A percentile compares a stretch with the other conserved stretches of the same genome.
These are phyloP conservation scores for Acrocyrtus sp. DNA, from an alignment of 2,888 invertebrate genomes.

Conservation along the genomic window DNA sequence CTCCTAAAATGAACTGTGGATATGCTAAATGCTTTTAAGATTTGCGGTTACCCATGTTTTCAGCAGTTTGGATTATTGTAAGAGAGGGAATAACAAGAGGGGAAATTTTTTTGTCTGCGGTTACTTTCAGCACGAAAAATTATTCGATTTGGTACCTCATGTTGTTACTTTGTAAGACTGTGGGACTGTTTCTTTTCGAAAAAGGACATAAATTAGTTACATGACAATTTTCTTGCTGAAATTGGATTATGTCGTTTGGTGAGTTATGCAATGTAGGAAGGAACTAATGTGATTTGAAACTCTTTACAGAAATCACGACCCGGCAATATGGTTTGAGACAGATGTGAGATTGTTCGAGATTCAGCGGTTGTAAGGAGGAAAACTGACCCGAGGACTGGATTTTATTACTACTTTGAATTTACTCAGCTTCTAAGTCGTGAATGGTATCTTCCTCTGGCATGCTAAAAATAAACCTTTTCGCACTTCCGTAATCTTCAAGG, in stretches of 20 bases:
- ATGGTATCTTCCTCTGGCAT: too few relatives aligned
- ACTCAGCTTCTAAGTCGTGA: too few relatives aligned
- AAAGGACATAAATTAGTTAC: too few relatives aligned
- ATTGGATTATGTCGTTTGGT: background rate
- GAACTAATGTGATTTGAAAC: background rate
- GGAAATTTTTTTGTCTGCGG: constrained; percentile 17
- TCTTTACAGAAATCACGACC: constrained; percentile 91
- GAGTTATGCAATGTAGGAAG: background rate
- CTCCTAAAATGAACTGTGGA: too few relatives aligned
- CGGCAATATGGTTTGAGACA: constrained; percentile 99
- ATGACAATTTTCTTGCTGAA: background rate
- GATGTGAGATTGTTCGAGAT: constrained; percentile 99
- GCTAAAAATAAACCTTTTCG: too few relatives aligned
- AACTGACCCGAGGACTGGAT: too few relatives aligned
- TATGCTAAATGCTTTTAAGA: too few relatives aligned
- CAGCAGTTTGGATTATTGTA: background rate
- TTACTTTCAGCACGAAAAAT: constrained; percentile 23
- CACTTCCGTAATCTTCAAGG: too few relatives aligned
- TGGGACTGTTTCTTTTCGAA: too few relatives aligned
- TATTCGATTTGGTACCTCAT: constrained; percentile 12
- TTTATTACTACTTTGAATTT: too few relatives aligned
- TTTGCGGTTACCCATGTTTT: too few relatives aligned
- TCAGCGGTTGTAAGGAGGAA: constrained; percentile 83
- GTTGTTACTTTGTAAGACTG: too few relatives aligned
- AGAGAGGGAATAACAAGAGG: background rate